Evolutionary conservation across 2,113 vertebrate genomes (phyloP).

Genomic region (Astur gentilis): DNA sequence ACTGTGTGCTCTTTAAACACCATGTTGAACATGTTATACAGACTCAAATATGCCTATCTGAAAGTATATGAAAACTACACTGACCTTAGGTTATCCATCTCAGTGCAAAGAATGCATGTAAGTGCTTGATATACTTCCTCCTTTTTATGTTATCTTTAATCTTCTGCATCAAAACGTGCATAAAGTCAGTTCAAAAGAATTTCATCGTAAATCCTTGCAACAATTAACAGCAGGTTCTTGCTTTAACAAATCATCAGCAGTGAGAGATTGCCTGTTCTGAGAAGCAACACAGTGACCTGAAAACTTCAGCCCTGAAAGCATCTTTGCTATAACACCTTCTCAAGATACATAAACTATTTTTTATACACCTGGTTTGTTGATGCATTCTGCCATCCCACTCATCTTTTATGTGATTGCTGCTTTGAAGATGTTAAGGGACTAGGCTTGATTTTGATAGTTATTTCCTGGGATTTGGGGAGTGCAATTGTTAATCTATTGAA

Average conservation of each 20-base stretch:
- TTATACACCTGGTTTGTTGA: background rate
- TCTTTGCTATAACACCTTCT: background rate
- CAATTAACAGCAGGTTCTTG: background rate
- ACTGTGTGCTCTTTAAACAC: background rate
- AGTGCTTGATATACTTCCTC: background rate
- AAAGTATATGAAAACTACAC: background rate
- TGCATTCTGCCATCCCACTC: background rate
- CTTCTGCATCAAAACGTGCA: background rate
- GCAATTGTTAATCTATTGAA: background rate
- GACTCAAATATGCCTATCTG: background rate
- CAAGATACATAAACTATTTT: background rate
- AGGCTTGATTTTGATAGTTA: background rate
- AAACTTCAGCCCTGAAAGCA: background rate
- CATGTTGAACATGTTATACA: background rate
- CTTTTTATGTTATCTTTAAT: conserved; percentile 23
- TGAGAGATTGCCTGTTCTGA: background rate
- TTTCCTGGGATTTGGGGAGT: background rate
- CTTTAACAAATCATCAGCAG: background rate
- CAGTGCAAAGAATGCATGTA: background rate
- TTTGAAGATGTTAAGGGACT: conserved; percentile 14
- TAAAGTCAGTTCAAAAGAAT: conserved; percentile 40
- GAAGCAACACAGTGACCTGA: background rate
- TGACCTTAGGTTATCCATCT: conserved; percentile 6
- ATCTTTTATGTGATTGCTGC: background rate
- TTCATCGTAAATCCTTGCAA: conserved; percentile 14